Evolutionary conservation across 2,113 vertebrate species (phyloP).

Genomic region (Potamarius usumacintae): DNA sequence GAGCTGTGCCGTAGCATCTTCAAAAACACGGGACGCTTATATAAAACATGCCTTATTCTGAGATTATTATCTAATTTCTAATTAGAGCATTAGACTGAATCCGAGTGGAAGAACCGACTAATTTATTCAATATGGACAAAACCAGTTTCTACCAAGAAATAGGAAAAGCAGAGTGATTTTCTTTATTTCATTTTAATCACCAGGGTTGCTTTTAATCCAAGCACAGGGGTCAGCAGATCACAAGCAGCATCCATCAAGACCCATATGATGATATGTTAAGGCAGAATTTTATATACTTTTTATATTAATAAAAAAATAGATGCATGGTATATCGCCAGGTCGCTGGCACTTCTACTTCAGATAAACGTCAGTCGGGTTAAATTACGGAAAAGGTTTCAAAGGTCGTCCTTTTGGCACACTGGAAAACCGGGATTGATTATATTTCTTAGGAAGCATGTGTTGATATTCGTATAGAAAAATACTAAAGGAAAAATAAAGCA

Average conservation of each 20-base stretch:
- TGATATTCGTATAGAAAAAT: background rate
- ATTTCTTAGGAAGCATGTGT: slow-evolving; percentile 24
- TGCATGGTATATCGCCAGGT: slow-evolving; percentile 19
- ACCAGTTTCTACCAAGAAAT: background rate
- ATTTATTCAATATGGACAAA: background rate
- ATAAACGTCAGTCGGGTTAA: background rate
- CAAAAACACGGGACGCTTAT: background rate
- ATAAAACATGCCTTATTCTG: background rate
- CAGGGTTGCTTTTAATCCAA: background rate
- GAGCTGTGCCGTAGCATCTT: background rate
- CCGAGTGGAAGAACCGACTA: background rate
- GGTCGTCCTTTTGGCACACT: slow-evolving; percentile 45
- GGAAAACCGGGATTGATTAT: background rate
- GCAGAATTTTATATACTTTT: slow-evolving; percentile 22
- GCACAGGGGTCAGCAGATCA: slow-evolving; percentile 3
- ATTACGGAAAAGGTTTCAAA: background rate
- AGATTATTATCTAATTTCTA: background rate
- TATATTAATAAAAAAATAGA: slow-evolving; percentile 26
- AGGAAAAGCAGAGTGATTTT: background rate
- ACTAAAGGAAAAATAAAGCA: background rate
- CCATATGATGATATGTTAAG: slow-evolving; percentile 21
- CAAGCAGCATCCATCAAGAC: slow-evolving; percentile 39
- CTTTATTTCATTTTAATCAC: slow-evolving; percentile 7
- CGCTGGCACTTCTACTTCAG: slow-evolving; percentile 2
- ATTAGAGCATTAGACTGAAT: background rate